Evolutionary conservation across 2,797 vertebrate genomes (phyloP).

Genomic region (Silurus lanzhouensis): DNA sequence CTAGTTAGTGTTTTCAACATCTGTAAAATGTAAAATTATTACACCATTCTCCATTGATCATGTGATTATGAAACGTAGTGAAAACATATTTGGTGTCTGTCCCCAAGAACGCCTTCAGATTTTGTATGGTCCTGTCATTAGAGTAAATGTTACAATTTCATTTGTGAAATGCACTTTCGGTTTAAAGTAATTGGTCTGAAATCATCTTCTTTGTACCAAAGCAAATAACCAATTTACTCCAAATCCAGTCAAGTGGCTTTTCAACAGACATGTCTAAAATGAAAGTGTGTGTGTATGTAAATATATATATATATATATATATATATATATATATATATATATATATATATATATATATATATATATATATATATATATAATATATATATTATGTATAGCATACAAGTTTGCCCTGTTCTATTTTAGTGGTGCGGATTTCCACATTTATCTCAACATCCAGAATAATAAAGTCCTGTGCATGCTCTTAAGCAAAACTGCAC

Average conservation of each 20-base stretch:
- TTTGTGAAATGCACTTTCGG: slow-evolving; percentile 58
- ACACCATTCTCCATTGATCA: slow-evolving; percentile 29
- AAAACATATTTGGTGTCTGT: slow-evolving; percentile 32
- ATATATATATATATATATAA: not conserved
- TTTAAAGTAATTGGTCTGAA: slow-evolving; percentile 53
- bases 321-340: not conserved
- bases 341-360: too few relatives aligned
- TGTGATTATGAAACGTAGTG: slow-evolving; percentile 40
- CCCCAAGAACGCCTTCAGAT: slow-evolving; percentile 14
- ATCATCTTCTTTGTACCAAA: slow-evolving; percentile 62
- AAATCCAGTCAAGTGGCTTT: too few relatives aligned
- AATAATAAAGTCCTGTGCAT: slow-evolving; percentile 11
- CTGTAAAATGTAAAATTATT: slow-evolving; percentile 41
- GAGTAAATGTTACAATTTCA: slow-evolving; percentile 32
- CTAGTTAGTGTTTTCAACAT: slow-evolving; percentile 39
- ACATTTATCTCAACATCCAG: slow-evolving; percentile 15
- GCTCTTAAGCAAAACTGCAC: slow-evolving; percentile 48
- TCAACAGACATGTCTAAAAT: slow-evolving; percentile 33
- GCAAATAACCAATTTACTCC: slow-evolving; percentile 51
- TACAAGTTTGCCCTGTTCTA: slow-evolving; percentile 15
- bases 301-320: not conserved
- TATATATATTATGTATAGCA: not conserved
- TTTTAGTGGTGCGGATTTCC: slow-evolving; percentile 1
- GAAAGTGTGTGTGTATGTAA: not conserved
- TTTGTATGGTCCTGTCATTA: slow-evolving; percentile 40